Percentiles rank a stretch among this genome's conserved stretches.
phyloP scores from a whole-genome alignment of 2,113 vertebrate species.

The Leptobrachium ailaonicum region DNA sequence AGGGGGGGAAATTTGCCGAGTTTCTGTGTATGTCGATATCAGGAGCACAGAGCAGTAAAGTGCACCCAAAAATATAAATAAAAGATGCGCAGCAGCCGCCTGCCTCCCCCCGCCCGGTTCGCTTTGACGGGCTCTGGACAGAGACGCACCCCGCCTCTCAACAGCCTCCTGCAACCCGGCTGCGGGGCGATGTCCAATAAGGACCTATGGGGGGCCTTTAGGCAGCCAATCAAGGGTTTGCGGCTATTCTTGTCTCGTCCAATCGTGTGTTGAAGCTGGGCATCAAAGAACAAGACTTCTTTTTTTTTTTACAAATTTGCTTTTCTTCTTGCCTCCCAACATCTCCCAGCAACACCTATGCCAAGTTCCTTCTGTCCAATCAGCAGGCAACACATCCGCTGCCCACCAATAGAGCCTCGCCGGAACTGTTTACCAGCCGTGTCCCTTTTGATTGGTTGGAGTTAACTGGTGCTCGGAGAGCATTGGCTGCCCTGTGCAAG shows the following conservation, averaged over 20 bases:
- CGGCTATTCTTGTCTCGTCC: background rate
- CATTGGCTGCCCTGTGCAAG: constrained; percentile 5
- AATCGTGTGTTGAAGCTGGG: constrained; percentile 24
- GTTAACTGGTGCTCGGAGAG: background rate
- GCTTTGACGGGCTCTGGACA: constrained; percentile 21
- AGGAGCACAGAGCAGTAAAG: background rate
- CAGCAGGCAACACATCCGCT: constrained; percentile 4
- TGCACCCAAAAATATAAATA: constrained; percentile 49
- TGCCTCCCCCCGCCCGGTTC: constrained; percentile 36
- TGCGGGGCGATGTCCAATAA: constrained; percentile 20
- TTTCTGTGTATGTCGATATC: constrained; percentile 11
- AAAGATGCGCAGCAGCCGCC: constrained; percentile 28
- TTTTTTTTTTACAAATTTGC: constrained; percentile 10
- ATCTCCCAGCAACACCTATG: constrained; percentile 46
- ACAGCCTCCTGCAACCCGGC: constrained; percentile 12
- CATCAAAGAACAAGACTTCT: constrained; percentile 10
- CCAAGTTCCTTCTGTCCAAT: constrained; percentile 27
- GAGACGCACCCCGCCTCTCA: constrained; percentile 28
- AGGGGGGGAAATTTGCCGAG: constrained; percentile 30
- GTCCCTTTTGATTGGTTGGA: constrained; percentile 24
- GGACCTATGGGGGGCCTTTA: background rate
- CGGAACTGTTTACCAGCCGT: constrained; percentile 17
- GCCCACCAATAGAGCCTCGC: constrained; percentile 21
- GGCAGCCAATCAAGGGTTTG: constrained; percentile 8
- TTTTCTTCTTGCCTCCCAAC: constrained; percentile 49